phyloP scores from a whole-genome alignment of 2,888 invertebrate genomes.

The Horisme vitalbata region DNA sequence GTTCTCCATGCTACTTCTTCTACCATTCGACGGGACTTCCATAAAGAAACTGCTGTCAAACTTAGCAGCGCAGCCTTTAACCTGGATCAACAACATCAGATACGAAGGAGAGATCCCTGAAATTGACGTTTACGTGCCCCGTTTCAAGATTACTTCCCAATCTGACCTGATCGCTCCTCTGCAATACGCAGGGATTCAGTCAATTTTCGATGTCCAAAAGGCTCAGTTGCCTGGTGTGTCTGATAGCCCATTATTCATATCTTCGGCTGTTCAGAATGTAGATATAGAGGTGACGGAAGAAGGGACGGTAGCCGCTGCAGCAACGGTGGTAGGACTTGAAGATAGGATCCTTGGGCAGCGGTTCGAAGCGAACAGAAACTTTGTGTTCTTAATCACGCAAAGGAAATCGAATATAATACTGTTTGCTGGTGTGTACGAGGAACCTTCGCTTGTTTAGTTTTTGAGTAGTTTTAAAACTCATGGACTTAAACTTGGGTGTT shows the following conservation, averaged over 20 bases:
- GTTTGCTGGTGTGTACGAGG: slow-evolving; percentile 83
- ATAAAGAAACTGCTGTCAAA: slow-evolving; percentile 75
- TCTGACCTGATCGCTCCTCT: slow-evolving; percentile 68
- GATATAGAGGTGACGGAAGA: slow-evolving; percentile 88
- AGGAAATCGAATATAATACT: slow-evolving; percentile 83
- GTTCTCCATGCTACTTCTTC: slow-evolving; percentile 85
- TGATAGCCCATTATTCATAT: slow-evolving; percentile 80
- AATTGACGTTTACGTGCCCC: slow-evolving; percentile 84
- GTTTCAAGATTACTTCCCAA: slow-evolving; percentile 79
- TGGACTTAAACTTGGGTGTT: no score
- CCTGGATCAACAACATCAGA: slow-evolving; percentile 77
- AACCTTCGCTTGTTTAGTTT: slow-evolving; percentile 48
- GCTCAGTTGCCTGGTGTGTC: slow-evolving; percentile 85
- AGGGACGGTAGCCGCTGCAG: slow-evolving; percentile 87
- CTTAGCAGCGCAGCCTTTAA: slow-evolving; percentile 69
- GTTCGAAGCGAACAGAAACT: slow-evolving; percentile 86
- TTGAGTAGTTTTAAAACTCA: not conserved
- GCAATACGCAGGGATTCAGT: slow-evolving; percentile 84
- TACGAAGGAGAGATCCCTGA: slow-evolving; percentile 66
- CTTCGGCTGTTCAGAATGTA: slow-evolving; percentile 86
- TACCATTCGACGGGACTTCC: slow-evolving; percentile 83
- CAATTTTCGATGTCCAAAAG: slow-evolving; percentile 81
- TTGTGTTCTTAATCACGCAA: slow-evolving; percentile 85
- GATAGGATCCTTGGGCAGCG: slow-evolving; percentile 74
- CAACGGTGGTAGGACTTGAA: slow-evolving; percentile 77